Evolutionary conservation across 2,888 invertebrate genomes (phyloP), one percentile per base, ranked within the genome.

Genomic region (Aphrophora alni): DNA sequence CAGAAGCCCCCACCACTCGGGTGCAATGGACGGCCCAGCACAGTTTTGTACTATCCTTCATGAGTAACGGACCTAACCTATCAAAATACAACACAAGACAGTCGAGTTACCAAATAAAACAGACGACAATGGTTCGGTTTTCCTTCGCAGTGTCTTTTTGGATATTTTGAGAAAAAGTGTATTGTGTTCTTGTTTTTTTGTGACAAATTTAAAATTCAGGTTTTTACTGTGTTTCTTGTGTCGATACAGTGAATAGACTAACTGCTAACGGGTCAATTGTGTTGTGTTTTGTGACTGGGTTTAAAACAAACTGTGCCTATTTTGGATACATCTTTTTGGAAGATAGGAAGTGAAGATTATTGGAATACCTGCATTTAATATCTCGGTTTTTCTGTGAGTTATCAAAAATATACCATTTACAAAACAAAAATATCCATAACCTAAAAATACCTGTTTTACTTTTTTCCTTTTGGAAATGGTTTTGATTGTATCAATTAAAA

Each of bases 11-110:
- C 59, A 21, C 59, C 59, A 59, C 59, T 12, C 4, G 59, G 14
- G 59, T 59, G 59, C 59, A 59, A 59, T 59, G 59, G 59, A 59
- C 59, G 59, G 59, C 59, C 21, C 21, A n/a, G 59, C 59, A 59
- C 59, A 59, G 59, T 59, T 59, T 59, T 21, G 21, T 21, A n/a
- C 12, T 59, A 59, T 21, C 21, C 59, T 59, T 59, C 59, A 59
- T 21, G 59, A 59, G 21, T 59, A 59, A 59, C 59, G 59, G 59
- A 59, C 59, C 59, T 59, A 59, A 59, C 59, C 59, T 59, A 59
- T 59, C 59, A 14, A 44, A 59, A 21, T 21, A 59, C 59, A 59
- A 59, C 59, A 59, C 59, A 59, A 21, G 21, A 59, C 44, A 21
- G 2, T 5, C 5, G n/a, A n/a, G 12, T 44, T 44, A 14, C 44